phyloP scores from a whole-genome alignment of 2,113 vertebrate genomes.

The Anseranas semipalmata region DNA sequence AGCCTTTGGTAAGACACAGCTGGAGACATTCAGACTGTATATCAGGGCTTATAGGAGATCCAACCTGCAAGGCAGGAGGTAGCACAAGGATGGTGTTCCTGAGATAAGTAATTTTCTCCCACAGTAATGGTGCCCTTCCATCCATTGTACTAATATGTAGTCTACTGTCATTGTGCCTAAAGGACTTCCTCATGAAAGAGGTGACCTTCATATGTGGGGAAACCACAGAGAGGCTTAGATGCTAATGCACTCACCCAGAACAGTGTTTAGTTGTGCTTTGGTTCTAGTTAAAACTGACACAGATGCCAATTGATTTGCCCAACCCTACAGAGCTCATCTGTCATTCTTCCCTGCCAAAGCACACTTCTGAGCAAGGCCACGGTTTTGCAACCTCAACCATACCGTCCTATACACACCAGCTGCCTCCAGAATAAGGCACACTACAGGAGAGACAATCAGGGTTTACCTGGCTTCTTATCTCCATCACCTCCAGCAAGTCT shows the following conservation, averaged over 20 bases:
- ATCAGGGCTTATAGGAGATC: not conserved
- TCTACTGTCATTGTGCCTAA: not conserved
- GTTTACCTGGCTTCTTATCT: not conserved
- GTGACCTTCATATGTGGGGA: not conserved
- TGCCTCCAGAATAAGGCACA: not conserved
- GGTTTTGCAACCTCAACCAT: rapidly evolving
- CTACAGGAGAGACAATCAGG: not conserved
- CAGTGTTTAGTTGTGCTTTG: rapidly evolving
- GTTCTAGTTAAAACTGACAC: rapidly evolving
- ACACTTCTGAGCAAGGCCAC: not conserved
- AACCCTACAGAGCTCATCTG: not conserved
- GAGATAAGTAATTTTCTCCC: not conserved
- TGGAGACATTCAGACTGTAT: not conserved
- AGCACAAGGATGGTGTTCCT: not conserved
- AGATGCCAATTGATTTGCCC: not conserved
- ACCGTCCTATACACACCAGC: not conserved
- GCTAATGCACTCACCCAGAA: not conserved
- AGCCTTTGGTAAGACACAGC: not conserved
- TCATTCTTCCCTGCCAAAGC: not conserved
- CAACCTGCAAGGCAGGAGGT: not conserved
- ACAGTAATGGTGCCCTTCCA: not conserved
- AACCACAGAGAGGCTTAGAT: not conserved
- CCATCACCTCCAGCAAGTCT: not conserved
- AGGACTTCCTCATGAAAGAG: not conserved
- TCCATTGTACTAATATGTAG: rapidly evolving